Base-by-base conservation (phyloP, 2,113 vertebrate genomes). In the Hypanus sabinus region DNA sequence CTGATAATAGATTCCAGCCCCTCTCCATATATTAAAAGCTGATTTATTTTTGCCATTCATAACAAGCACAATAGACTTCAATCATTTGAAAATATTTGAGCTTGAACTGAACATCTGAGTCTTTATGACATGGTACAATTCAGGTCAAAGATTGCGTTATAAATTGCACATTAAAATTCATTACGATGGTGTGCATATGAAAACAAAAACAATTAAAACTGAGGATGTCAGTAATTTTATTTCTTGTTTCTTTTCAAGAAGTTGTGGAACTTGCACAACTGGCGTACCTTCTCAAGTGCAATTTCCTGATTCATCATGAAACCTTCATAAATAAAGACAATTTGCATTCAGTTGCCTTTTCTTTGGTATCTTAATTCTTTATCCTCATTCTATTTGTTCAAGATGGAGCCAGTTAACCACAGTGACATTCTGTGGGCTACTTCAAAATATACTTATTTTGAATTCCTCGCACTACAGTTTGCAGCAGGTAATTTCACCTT, bases 51-150 rank as follows among this genome's bases (percentile, higher is more conserved):
- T 65, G 88, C 27, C n/a, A 70, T 36, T 68, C 27, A 22, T 36
- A 70, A 11, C 16, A 91, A 88, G 60, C 6, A 12, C 18, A 22
- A 22, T 0, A 11, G 18, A 36, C 20, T 5, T 91, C 70, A 27
- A 68, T 68, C 60, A 91, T 91, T 91, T 91, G 20, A 91, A 91
- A 36, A 70, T 70, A 91, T 57, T 85, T 70, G 62, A 33, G 27
- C 30, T 90, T 27, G 27, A 33, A 36, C 33, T 91, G 30, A 68
- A 91, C n/a, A 70, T 70, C 62, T 70, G 16, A 91, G 16, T 30
- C 88, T 36, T 65, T 62, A 88, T 62, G 57, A 88, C 60, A 88
- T 88, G 18, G 46, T 88, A 36, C 30, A 20, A 91, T 91, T 68
- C 60, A 33, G 5, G 2, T 60, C 22, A 57, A 27, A 60, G 46